Percentiles rank a stretch among this genome's conserved stretches.
phyloP scores from a whole-genome alignment of 1,140 invertebrate genomes.

The Chrysoperla carnea region DNA sequence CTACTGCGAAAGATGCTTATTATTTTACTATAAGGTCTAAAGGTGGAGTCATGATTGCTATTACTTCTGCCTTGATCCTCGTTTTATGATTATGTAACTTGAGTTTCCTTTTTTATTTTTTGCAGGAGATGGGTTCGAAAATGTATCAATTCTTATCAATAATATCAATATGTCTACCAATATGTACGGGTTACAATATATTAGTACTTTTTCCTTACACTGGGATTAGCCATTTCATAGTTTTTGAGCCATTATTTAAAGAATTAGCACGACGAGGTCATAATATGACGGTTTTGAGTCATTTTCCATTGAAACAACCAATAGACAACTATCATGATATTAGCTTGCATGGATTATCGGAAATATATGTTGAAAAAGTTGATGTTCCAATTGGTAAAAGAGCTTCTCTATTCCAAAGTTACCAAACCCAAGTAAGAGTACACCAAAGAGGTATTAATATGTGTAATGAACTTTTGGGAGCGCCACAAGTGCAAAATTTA shows the following conservation, averaged over 20 bases:
- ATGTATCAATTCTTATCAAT: too few species aligned
- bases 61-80: too few species aligned
- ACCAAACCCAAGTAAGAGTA: constrained; percentile 1
- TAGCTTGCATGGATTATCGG: constrained; percentile 21
- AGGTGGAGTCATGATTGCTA: too few species aligned
- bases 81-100: too few species aligned
- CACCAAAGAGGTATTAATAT: constrained; percentile 14
- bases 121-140: too few species aligned
- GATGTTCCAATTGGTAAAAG: constrained; percentile 15
- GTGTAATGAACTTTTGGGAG: constrained; percentile 27
- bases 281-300: constrained; percentile 33
- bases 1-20: too few species aligned
- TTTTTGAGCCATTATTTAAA: constrained; percentile 17
- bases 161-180: constrained; percentile 4
- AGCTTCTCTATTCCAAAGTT: not conserved
- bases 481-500: constrained; percentile 27
- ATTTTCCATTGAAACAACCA: constrained; percentile 33
- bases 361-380: constrained; percentile 5
- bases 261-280: constrained; percentile 19
- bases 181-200: constrained; percentile 10
- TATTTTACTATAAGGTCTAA: too few species aligned
- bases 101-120: too few species aligned
- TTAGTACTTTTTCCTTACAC: constrained; percentile 14
- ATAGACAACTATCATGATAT: constrained; percentile 37
- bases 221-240: constrained; percentile 19